A percentile compares a stretch with the other conserved stretches of the same genome.
These are phyloP conservation scores for Anguilla obscura DNA, from an alignment of 2,797 vertebrate genomes.

Conservation along the genomic window DNA sequence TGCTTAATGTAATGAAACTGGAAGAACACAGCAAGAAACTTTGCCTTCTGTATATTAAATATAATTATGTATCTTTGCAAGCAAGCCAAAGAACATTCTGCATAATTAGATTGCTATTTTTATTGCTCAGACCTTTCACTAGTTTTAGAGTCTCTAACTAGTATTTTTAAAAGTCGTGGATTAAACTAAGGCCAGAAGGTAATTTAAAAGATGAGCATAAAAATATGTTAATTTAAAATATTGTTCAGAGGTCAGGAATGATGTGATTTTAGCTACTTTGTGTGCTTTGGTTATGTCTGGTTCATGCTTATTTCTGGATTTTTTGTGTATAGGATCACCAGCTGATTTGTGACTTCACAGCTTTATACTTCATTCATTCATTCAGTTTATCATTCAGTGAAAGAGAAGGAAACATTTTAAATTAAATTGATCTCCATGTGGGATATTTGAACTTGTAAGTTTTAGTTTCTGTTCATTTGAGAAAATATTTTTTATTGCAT, in stretches of 20 bases:
- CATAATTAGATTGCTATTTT: slow-evolving; percentile 24
- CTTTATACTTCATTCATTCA: not conserved
- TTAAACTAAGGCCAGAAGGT: not conserved
- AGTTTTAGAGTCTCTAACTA: slow-evolving; percentile 1
- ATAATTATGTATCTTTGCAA: slow-evolving; percentile 19
- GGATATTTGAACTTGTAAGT: not conserved
- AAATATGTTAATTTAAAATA: not conserved
- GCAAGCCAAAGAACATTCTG: slow-evolving; percentile 13
- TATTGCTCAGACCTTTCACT: not conserved
- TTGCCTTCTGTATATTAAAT: slow-evolving; percentile 14
- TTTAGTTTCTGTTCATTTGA: not conserved
- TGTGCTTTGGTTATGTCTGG: too few species aligned
- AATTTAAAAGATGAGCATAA: not conserved
- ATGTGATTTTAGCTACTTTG: not conserved
- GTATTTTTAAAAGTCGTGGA: not conserved
- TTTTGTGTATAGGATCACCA: not conserved
- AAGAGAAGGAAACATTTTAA: not conserved
- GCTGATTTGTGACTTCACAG: not conserved
- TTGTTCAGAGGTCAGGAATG: not conserved
- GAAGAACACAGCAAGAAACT: not conserved
- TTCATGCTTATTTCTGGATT: not conserved
- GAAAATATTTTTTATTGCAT: not conserved
- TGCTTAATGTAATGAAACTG: slow-evolving; percentile 21
- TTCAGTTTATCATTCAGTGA: not conserved
- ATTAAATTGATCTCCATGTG: not conserved